Percentiles rank a stretch among this genome's conserved stretches.
Conservation (phyloP, 2,888 invertebrate genomes). For the Cheilosia soror region DNA sequence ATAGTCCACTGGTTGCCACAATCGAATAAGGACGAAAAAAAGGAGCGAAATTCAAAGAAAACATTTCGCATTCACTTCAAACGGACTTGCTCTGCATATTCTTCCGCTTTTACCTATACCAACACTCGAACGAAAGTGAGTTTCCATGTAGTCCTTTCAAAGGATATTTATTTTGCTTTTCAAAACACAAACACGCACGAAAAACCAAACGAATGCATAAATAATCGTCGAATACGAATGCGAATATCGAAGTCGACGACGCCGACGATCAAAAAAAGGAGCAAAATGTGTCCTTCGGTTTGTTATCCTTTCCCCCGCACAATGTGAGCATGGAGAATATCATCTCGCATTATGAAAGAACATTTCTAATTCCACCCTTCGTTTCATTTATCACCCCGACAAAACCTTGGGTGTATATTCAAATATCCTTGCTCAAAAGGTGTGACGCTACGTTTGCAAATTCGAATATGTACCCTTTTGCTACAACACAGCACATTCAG, state of each 20-base stretch:
- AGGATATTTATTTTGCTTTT: constrained; percentile 68
- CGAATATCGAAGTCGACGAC: constrained; percentile 40
- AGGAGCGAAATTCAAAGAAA: constrained; percentile 71
- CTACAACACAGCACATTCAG: not conserved
- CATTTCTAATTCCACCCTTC: constrained; percentile 69
- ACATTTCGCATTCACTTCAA: constrained; percentile 74
- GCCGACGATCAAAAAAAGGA: constrained; percentile 11
- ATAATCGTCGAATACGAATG: constrained; percentile 46
- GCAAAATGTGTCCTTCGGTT: constrained; percentile 29
- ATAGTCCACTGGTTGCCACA: constrained; percentile 80
- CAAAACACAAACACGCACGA: constrained; percentile 27
- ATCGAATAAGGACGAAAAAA: constrained; percentile 64
- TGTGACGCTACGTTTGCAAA: constrained; percentile 73
- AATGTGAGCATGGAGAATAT: constrained; percentile 40
- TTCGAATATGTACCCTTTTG: constrained; percentile 39
- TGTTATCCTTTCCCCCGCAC: constrained; percentile 60
- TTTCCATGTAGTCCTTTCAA: constrained; percentile 67
- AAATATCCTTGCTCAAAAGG: constrained; percentile 69
- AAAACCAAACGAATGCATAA: constrained; percentile 72
- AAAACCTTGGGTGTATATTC: constrained; percentile 40
- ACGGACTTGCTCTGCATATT: constrained; percentile 60
- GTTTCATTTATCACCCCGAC: constrained; percentile 34
- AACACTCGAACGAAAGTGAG: constrained; percentile 70
- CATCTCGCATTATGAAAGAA: constrained; percentile 24
- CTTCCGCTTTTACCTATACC: constrained; percentile 51